Base-by-base conservation (phyloP, 2,888 invertebrate species). In the Morpho helenor region DNA sequence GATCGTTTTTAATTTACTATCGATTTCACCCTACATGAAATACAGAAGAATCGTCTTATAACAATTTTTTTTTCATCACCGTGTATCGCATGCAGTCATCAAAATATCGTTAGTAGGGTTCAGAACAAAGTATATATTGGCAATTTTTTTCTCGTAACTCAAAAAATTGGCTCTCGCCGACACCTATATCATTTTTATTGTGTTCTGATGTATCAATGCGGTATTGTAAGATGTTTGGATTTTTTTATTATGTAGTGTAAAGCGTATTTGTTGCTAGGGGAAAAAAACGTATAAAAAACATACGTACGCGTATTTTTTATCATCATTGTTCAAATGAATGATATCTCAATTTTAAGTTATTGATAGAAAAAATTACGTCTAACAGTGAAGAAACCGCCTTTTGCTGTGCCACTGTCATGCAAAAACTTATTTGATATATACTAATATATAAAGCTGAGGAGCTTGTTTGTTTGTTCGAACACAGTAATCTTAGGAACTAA, bases 101-200 rank as follows among this genome's bases (percentile, higher is more conserved):
- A 88, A 87, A 87, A 84, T 76, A 81, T 88, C 88, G 86, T 88
- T 88, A 88, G 82, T 73, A 67, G 67, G 72, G 67, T 60, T 62
- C 70, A 67, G 66, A 71, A 78, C 79, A 79, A 76, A 80, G 76
- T 74, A 69, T 79, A 73, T 84, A 84, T 84, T 82, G 84, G 72
- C 79, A 79, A 79, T 87, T 85, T 86, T 85, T 87, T 87, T 84
- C 68, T 76, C 82, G 78, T 84, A 82, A 82, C 69, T 84, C 84
- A 83, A 86, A 83, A 82, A 80, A 10, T 66, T 72, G 69, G 73
- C 71, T 76, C 72, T 55, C 67, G 67, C 65, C 62, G 67, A 53
- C 66, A 66, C 67, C 62, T 68, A 70, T 75, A 73, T 72, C 68
- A 69, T 71, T 78, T 72, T 73, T 78, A 75, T 78, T 79, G 73